Evolutionary conservation across 2,888 invertebrate genomes (phyloP).

Genomic region (Nephrotoma appendiculata): DNA sequence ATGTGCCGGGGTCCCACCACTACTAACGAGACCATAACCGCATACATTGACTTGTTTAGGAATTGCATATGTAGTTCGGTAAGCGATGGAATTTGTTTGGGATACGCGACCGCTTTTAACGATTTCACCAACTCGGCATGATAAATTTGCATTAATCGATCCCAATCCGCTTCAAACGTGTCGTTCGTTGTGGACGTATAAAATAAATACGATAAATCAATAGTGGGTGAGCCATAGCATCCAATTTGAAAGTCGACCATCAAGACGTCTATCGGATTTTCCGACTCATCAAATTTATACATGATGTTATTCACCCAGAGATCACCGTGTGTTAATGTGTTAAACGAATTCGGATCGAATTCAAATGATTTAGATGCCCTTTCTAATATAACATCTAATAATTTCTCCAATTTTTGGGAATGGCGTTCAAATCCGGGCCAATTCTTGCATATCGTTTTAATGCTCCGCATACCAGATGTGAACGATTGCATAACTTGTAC

Average conservation of each 20-base stretch:
- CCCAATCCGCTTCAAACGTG: neutral
- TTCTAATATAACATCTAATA: neutral
- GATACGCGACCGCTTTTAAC: neutral
- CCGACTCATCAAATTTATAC: conserved; percentile 24
- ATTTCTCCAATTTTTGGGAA: neutral
- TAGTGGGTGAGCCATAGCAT: neutral
- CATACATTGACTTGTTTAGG: neutral
- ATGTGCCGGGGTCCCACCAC: neutral
- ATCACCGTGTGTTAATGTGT: conserved; percentile 25
- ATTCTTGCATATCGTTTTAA: neutral
- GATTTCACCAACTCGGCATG: neutral
- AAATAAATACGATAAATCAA: neutral
- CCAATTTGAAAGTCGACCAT: conserved; percentile 9
- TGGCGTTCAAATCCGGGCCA: neutral
- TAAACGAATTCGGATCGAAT: neutral
- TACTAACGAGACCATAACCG: neutral
- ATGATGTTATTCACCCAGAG: conserved; percentile 30
- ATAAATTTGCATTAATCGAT: neutral
- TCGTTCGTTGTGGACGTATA: neutral
- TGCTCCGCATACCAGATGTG: neutral
- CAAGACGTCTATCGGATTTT: conserved; percentile 19
- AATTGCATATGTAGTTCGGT: neutral
- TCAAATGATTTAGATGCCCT: neutral
- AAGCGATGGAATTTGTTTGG: neutral
- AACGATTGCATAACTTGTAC: neutral